These are phyloP conservation scores for Chrysoperla carnea DNA, from an alignment of 1,140 invertebrate species.

Conservation along the genomic window DNA sequence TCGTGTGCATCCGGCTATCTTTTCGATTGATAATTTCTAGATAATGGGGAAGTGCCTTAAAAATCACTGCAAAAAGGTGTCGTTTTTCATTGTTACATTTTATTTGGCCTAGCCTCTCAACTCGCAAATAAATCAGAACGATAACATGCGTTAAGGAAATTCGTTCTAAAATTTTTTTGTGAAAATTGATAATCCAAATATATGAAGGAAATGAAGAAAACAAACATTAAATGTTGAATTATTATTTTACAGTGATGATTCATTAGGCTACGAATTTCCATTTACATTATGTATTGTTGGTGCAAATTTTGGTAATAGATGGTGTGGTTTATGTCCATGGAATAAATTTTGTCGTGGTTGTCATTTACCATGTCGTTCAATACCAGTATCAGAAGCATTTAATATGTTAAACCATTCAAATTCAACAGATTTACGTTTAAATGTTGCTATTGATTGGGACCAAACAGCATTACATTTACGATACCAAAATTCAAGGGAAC, in stretches of 20 bases:
- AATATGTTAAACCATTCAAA: neutral
- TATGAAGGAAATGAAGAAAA: too few relatives aligned
- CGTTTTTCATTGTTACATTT: too few relatives aligned
- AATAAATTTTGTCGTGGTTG: constrained; percentile 73
- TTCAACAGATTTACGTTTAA: constrained; percentile 14
- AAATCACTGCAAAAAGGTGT: too few relatives aligned
- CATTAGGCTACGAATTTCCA: constrained; percentile 74
- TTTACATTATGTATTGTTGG: constrained; percentile 64
- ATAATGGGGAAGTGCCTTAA: too few relatives aligned
- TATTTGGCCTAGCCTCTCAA: too few relatives aligned
- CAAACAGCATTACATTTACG: constrained; percentile 75
- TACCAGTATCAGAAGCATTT: constrained; percentile 16
- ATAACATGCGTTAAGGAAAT: too few relatives aligned
- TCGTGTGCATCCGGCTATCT: too few relatives aligned
- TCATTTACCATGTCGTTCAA: constrained; percentile 48
- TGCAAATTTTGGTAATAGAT: constrained; percentile 48
- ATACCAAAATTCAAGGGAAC: constrained; percentile 67
- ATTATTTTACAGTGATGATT: constrained; percentile 56
- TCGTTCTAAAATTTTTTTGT: too few relatives aligned
- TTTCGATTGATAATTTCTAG: too few relatives aligned
- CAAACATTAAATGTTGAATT: too few relatives aligned
- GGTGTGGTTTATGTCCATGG: constrained; percentile 71
- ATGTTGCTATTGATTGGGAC: constrained; percentile 72
- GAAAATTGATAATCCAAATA: too few relatives aligned
- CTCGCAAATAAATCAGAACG: too few relatives aligned